Evolutionary conservation across 2,888 invertebrate genomes (phyloP).

Genomic region (Nowickia ferox): DNA sequence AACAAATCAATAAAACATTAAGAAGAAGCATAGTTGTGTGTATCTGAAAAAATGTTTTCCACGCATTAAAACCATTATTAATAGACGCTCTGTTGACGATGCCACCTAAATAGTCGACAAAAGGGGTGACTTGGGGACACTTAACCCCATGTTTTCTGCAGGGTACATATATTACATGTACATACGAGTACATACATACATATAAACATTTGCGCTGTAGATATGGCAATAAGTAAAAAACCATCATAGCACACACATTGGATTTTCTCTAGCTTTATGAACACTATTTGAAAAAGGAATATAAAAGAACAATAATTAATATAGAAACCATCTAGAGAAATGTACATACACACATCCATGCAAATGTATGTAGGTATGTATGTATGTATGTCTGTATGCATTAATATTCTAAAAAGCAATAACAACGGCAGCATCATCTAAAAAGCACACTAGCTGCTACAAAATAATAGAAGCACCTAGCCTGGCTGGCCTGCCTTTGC

Average conservation of each 20-base stretch:
- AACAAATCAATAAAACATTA: no score
- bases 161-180: no score
- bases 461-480: slow-evolving; percentile 61
- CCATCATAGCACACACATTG: slow-evolving; percentile 32
- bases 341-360: not conserved
- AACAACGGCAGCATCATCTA: slow-evolving; percentile 40
- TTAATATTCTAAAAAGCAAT: slow-evolving; percentile 53
- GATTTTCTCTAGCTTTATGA: slow-evolving; percentile 51
- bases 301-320: not conserved
- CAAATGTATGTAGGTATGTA: no score
- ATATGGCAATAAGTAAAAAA: slow-evolving; percentile 29
- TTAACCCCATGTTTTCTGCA: no score
- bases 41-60: no score
- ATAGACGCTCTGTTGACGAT: no score
- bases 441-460: slow-evolving; percentile 47
- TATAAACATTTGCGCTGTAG: slow-evolving; percentile 21
- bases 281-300: slow-evolving; percentile 43
- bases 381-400: slow-evolving; percentile 40
- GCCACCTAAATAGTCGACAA: no score
- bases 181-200: slow-evolving; percentile 1
- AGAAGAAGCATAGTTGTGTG: no score
- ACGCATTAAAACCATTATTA: no score
- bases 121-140: no score
- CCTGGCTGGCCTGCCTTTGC: slow-evolving; percentile 62
- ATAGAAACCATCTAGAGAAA: slow-evolving; percentile 52